Evolutionary conservation across 2,888 invertebrate species (phyloP).

Genomic region (Leptarthrus brevirostris): DNA sequence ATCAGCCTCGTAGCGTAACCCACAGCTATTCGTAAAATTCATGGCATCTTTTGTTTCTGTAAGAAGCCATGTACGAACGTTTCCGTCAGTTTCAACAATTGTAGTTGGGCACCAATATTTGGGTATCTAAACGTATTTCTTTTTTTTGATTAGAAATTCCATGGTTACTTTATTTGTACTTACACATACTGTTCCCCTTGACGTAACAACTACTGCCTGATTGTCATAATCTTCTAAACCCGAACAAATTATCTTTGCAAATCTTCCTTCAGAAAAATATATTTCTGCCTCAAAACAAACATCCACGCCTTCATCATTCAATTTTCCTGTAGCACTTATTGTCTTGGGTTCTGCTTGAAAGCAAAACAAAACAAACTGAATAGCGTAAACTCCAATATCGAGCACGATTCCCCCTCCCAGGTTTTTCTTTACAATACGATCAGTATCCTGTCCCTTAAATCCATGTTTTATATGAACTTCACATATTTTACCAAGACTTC

Average conservation of each 20-base stretch:
- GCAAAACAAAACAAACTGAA: slow-evolving; percentile 77
- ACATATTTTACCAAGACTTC: slow-evolving; percentile 74
- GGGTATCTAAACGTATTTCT: slow-evolving; percentile 61
- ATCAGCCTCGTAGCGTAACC: slow-evolving; percentile 79
- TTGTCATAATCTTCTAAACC: slow-evolving; percentile 57
- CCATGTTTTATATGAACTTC: slow-evolving; percentile 78
- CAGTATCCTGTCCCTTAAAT: slow-evolving; percentile 68
- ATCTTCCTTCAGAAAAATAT: slow-evolving; percentile 56
- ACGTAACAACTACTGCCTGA: slow-evolving; percentile 58
- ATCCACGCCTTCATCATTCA: slow-evolving; percentile 79
- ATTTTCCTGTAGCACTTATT: slow-evolving; percentile 74
- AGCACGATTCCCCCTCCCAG: slow-evolving; percentile 80
- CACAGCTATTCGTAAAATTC: slow-evolving; percentile 77
- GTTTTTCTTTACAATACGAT: slow-evolving; percentile 72
- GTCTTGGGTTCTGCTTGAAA: slow-evolving; percentile 75
- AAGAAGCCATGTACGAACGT: slow-evolving; percentile 71
- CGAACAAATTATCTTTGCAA: slow-evolving; percentile 58
- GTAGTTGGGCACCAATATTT: slow-evolving; percentile 78
- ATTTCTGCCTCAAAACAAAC: slow-evolving; percentile 60
- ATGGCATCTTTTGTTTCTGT: slow-evolving; percentile 70
- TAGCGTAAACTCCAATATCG: slow-evolving; percentile 79
- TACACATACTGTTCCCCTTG: slow-evolving; percentile 59
- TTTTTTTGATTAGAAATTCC: not conserved
- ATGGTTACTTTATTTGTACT: slow-evolving; percentile 33
- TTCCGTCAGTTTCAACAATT: slow-evolving; percentile 71